phyloP scores from a whole-genome alignment of 1,140 invertebrate species.

The Centruroides vittatus region DNA sequence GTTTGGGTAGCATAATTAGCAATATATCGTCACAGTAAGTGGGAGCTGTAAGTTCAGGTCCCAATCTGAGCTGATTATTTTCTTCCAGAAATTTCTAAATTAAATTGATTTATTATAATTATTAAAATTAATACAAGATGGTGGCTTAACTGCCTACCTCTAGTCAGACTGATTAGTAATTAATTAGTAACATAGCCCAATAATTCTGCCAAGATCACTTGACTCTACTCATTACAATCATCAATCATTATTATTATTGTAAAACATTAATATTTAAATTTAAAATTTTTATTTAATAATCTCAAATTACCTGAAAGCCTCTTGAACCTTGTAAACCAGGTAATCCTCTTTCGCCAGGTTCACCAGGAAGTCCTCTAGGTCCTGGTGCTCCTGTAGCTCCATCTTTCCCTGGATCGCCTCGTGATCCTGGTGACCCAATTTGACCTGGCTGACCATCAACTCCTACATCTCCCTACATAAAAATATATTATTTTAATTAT shows the following conservation, averaged over 20 bases:
- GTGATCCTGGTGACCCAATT: conserved; percentile 38
- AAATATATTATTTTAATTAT: not conserved
- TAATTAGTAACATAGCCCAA: too few relatives aligned
- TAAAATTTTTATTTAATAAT: not conserved
- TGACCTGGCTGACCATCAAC: conserved; percentile 62
- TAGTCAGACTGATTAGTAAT: too few relatives aligned
- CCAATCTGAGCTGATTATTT: too few relatives aligned
- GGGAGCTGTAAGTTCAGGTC: too few relatives aligned
- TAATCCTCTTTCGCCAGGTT: conserved; percentile 48
- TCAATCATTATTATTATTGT: not conserved
- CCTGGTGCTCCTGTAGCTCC: conserved; percentile 47
- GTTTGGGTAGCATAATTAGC: too few relatives aligned
- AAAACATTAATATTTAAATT: not conserved
- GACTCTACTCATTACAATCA: too few relatives aligned
- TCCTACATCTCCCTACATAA: conserved; percentile 51
- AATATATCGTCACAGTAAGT: too few relatives aligned
- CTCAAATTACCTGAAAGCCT: conserved; percentile 51
- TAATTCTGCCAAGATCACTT: too few relatives aligned
- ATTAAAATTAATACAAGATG: too few relatives aligned
- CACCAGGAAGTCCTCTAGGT: conserved; percentile 48
- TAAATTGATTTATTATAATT: too few relatives aligned
- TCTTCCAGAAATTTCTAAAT: too few relatives aligned
- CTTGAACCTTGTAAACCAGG: conserved; percentile 52
- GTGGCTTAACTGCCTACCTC: too few relatives aligned
- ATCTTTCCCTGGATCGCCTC: conserved; percentile 45